Evolutionary conservation across 2,888 invertebrate species (phyloP), one percentile per base, ranked within the genome.

Genomic region (Limnephilus lunatus): DNA sequence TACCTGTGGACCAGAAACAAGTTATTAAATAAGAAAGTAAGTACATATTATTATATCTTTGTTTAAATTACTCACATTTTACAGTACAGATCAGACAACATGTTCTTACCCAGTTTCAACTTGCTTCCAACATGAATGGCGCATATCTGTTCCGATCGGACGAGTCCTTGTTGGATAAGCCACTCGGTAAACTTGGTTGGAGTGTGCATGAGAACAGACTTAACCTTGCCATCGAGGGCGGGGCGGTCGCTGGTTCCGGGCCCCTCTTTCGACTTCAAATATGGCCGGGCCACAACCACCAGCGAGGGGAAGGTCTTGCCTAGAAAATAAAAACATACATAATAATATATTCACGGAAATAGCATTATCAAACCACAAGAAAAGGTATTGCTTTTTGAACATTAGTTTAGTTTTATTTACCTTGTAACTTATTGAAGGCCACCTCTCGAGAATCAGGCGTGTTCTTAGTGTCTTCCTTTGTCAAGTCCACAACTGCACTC

Each of bases 121-220:
- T 97, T 97, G 93, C 96, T 97, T 90, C 96, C 96, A 1, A 96
- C 95, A 94, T 98, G 98, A 90, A 97, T 95, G 0, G 96, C 96
- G 94, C 98, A 98, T 95, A 96, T 97, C 94, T 98, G 98, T 94
- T 98, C 98, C 0, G 98, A 97, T 80, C 97, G 96, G 3, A 98
- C 97, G 1, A 98, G 95, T 0, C 98, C 98, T 94, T 98, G 98
- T 94, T 98, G 98, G 92, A 98, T 98, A 90, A 98, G 96, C 98
- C 98, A 98, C 95, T 98, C 98, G 0, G 98, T 98, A 94, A 98
- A 98, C 95, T 98, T 98, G 94, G 98, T 97, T 0, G 98, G 97
- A 0, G 97, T 97, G 94, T 97, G 97, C 97, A 98, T 98, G 25
- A 98, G 95, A 7, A 98, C 98, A 1, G 97, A 96, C 95, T 98